A percentile compares a stretch with the other conserved stretches of the same genome.
These are phyloP conservation scores for Coptodon rendalli DNA, from an alignment of 2,113 vertebrate species.

Conservation along the genomic window DNA sequence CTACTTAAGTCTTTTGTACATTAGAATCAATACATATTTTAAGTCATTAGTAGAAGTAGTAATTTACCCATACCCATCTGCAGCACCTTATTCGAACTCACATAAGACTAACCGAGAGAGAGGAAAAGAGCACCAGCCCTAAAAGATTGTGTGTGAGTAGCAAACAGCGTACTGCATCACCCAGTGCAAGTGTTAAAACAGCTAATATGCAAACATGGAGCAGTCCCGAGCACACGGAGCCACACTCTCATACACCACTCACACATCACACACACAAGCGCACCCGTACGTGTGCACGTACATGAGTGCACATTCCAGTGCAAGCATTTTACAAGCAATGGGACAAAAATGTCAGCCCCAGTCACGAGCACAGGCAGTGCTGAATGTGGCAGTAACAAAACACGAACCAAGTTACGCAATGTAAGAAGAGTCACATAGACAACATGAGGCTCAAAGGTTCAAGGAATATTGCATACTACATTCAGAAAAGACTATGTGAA, in stretches of 20 bases:
- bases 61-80: not conserved
- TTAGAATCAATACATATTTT: not conserved
- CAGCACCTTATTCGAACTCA: not conserved
- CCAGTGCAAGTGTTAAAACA: conserved; percentile 2
- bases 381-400: not conserved
- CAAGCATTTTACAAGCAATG: not conserved
- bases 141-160: not conserved
- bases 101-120: not conserved
- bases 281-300: not conserved
- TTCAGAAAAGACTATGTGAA: not conserved
- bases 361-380: not conserved
- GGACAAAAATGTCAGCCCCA: conserved; percentile 6
- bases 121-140: not conserved
- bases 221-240: not conserved
- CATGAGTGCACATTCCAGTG: not conserved
- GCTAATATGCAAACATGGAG: conserved; percentile 17
- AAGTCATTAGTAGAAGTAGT: not conserved
- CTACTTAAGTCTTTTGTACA: not conserved
- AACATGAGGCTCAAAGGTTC: not conserved
- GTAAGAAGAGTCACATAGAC: not conserved
- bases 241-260: not conserved
- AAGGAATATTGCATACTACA: not conserved
- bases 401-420: not conserved
- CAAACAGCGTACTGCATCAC: not conserved
- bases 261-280: not conserved